These are phyloP conservation scores for Pica pica DNA, from an alignment of 2,113 vertebrate genomes.

Conservation along the genomic window DNA sequence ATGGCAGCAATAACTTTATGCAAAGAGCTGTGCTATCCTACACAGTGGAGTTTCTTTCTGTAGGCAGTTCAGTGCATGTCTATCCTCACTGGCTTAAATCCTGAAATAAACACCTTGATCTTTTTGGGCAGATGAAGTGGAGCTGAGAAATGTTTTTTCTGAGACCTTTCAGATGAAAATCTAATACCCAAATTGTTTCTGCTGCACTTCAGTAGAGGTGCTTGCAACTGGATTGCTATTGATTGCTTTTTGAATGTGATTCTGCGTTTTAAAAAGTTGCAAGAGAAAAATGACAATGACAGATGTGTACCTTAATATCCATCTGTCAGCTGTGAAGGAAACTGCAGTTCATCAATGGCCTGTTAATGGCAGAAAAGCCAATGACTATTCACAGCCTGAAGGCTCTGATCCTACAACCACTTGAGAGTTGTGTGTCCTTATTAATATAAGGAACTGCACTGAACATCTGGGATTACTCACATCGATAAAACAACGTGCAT, in stretches of 20 bases:
- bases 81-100: neutral
- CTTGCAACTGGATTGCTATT: neutral
- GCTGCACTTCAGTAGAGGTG: neutral
- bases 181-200: slow-evolving; percentile 8
- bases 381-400: neutral
- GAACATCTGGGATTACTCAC: neutral
- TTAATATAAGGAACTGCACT: neutral
- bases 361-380: slow-evolving; percentile 10
- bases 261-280: slow-evolving; percentile 15
- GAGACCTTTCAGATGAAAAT: slow-evolving; percentile 12
- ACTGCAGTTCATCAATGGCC: slow-evolving; percentile 14
- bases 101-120: neutral
- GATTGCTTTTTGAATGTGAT: slow-evolving; percentile 30
- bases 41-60: neutral
- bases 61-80: neutral
- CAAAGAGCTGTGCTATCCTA: neutral
- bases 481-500: neutral
- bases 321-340: neutral
- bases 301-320: neutral
- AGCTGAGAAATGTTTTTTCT: neutral
- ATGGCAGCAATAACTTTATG: neutral
- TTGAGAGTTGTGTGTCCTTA: neutral
- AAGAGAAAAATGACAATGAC: slow-evolving; percentile 8
- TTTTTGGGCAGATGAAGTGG: neutral
- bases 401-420: neutral